Evolutionary conservation across 2,888 invertebrate species (phyloP), one percentile per base, ranked within the genome.

Genomic region (Lutraria lutraria): DNA sequence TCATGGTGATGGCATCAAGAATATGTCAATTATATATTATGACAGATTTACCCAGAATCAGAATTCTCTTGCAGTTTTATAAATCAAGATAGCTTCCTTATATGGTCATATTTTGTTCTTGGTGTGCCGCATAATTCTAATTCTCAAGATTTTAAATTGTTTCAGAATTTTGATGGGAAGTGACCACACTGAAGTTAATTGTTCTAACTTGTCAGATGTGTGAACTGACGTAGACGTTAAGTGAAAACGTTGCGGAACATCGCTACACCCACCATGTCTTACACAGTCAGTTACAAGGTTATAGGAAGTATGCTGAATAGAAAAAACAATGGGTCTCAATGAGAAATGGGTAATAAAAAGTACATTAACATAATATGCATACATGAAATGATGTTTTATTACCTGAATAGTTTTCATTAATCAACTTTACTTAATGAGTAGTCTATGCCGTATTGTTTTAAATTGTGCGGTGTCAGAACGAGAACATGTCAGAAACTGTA

Each of bases 261-360:
- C 31, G n/a, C n/a, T 72, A 85, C 85, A 80, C 85, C 85, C 85
- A 85, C 85, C 85, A 43, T 80, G 80, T 80, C 80, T n/a, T 53
- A 19, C 15, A 43, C 56, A 60, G 21, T 53, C 76, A 25, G 80
- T 54, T 54, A 85, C 85, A 85, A 43, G 56, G 60, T 84, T 29
- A 76, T 85, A 54, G 56, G 80, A 60, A 80, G 79, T 85, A 79
- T n/a, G 54, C 21, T 52, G 72, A 25, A 79, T 72, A 79, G 43
- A 85, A 79, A 60, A 85, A 85, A 85, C 85, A 85, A 85, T 85
- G 56, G 85, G 43, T 15, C 53, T 29, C 85, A 53, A 52, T 76
- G 85, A 76, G 54, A 79, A 85, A 79, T 31, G 4, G n/a, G 79
- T 53, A 79, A 85, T 85, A 76, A 85, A 85, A 84, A 13, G 56